Percentiles rank a stretch among this genome's conserved stretches.
Evolutionary conservation across 1,140 invertebrate genomes (phyloP).

Genomic region (Papilio xuthus): DNA sequence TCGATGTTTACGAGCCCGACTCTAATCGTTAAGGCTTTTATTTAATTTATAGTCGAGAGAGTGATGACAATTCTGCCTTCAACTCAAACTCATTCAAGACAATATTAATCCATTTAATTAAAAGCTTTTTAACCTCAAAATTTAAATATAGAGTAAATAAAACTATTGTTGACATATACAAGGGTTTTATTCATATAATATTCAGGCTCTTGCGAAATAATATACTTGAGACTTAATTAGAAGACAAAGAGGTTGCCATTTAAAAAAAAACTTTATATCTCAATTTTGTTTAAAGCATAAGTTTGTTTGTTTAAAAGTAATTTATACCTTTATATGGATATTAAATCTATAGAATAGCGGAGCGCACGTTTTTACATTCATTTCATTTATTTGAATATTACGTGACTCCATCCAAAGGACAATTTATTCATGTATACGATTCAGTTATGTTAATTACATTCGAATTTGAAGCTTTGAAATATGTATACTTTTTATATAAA

Average conservation of each 20-base stretch:
- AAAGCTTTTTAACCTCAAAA: conserved; percentile 21
- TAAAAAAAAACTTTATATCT: not conserved
- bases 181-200: not conserved
- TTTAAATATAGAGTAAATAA: not conserved
- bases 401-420: conserved; percentile 6
- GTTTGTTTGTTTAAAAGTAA: not conserved
- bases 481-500: not conserved
- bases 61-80: conserved; percentile 6
- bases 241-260: not conserved
- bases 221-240: not conserved
- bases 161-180: not conserved
- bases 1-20: conserved; percentile 26
- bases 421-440: conserved; percentile 22
- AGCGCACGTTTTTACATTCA: conserved; percentile 8
- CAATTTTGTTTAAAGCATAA: too few relatives aligned
- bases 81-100: not conserved
- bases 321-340: not conserved
- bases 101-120: conserved; percentile 5
- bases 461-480: conserved; percentile 3
- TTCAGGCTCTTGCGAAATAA: not conserved
- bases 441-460: conserved; percentile 2
- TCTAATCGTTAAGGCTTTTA: conserved; percentile 6
- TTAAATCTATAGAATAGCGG: not conserved
- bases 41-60: conserved; percentile 17
- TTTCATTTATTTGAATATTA: conserved; percentile 16